These are phyloP conservation scores for Schizothorax lantsangensis DNA, from an alignment of 2,797 vertebrate species.

Conservation along the genomic window DNA sequence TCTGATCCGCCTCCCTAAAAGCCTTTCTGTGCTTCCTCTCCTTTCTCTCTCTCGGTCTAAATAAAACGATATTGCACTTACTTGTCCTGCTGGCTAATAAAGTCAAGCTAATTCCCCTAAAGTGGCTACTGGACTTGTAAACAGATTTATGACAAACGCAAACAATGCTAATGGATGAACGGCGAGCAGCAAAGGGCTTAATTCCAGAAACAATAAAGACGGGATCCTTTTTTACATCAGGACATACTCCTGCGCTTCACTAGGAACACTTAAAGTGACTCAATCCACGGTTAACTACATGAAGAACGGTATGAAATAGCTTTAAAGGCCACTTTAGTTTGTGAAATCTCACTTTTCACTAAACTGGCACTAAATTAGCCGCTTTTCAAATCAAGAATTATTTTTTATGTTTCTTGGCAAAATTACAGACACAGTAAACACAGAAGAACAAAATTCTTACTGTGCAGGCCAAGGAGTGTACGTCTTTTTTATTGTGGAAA, in stretches of 20 bases:
- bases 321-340: neutral
- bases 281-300: neutral
- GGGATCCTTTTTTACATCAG: neutral
- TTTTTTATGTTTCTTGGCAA: neutral
- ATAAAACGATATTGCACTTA: conserved; percentile 34
- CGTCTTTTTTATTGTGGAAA: conserved; percentile 29
- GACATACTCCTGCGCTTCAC: neutral
- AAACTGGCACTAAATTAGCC: neutral
- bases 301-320: neutral
- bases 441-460: conserved; percentile 15
- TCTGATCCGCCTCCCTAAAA: conserved; percentile 53
- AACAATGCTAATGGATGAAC: conserved; percentile 56
- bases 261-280: neutral
- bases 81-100: conserved; percentile 60
- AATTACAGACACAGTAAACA: conserved; percentile 33
- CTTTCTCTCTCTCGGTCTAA: conserved; percentile 25
- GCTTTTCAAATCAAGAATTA: neutral
- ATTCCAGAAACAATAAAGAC: conserved; percentile 41
- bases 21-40: conserved; percentile 28
- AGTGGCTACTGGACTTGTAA: conserved; percentile 60
- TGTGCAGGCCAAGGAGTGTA: neutral
- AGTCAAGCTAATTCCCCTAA: conserved; percentile 58
- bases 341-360: neutral
- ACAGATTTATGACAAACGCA: conserved; percentile 52
- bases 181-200: conserved; percentile 22